Evolutionary conservation across 2,797 vertebrate species (phyloP), one percentile per base, ranked within the genome.

Genomic region (Pelobates cultripes): DNA sequence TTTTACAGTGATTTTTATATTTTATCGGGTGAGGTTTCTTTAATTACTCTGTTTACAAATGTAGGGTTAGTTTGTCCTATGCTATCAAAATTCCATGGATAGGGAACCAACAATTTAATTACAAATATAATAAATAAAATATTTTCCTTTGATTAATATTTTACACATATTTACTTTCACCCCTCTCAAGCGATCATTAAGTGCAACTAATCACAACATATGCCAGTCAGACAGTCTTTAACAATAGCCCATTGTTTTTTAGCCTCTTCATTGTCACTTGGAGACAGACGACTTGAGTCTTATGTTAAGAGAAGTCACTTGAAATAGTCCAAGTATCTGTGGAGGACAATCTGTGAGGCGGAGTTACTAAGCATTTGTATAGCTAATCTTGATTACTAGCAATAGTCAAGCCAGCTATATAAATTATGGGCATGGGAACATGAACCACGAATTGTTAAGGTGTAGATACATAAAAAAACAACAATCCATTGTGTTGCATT

Each of bases 351-450:
- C 28, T 64, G 13, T 64, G 57, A 28, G 73, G 13, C 15, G 68
- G 79, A 69, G 72, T 69, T 60, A 47, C 61, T 76, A 70, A 70
- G 40, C 73, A 81, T 4, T 41, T 70, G 53, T 64, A 76, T 64
- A 71, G 15, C 10, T 63, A 28, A 81, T 76, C 73, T 75, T 44
- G 47, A 67, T 74, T 60, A 69, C 12, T 40, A n/a, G 63, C 51
- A 55, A 40, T 43, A 75, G 64, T 72, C 79, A 70, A 61, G 42
- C 69, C 51, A 75, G 28, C 28, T 28, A 81, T 45, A 75, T 81
- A 75, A 70, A 64, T 40, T 53, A 45, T 4, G 73, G 69, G 44
- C 42, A n/a, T 73, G 40, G 41, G 63, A 63, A 75, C 14, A 7
- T 47, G 28, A 81, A 57, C 3, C 40, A 43, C 4, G n/a, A 70